Base-by-base conservation (phyloP, 2,888 invertebrate species). In the Leptopilina syphax region DNA sequence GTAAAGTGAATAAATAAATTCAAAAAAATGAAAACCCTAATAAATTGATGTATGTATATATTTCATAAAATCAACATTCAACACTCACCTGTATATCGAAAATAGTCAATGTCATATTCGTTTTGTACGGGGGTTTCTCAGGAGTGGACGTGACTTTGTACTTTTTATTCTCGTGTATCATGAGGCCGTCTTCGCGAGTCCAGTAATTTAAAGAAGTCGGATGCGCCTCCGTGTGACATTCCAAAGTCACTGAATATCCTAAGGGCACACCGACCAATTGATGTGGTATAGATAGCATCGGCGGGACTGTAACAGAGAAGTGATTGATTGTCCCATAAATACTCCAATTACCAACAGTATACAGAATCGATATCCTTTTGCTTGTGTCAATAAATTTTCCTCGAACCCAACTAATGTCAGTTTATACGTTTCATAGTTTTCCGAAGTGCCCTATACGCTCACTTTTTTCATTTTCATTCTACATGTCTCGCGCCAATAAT, bases 211-310 rank as follows among this genome's bases (percentile, higher is more conserved):
- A 94, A 18, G 98, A 97, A 50, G 96, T 96, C 4, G 98, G 98
- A 92, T 97, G 96, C 2, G 98, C 97, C 92, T 98, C 98, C 7
- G 97, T 97, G 90, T 96, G 96, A 90, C 98, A 98, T 92, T 97
- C 97, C 82, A 98, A 92, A 5, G 96, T 97, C 10, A 97, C 96
- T 87, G 96, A 96, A 91, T 96, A 96, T 83, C 96, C 96, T 80
- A 96, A 93, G 0, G 97, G 97, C 18, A 96, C 96, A 47, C 97
- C 97, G 60, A 98, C 97, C 84, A 97, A 93, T 92, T 98, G 97
- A 92, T 97, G 96, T 6, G 97, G 97, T 88, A 98, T 97, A 96
- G 96, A 97, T 80, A 98, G 94, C 97, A 97, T 97, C 9, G 98
- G 97, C 0, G 97, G 96, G 93, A 98, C 97, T 98, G 93, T 77